These are phyloP conservation scores for Campylorhamphus procurvoides DNA, from an alignment of 2,113 vertebrate genomes.

Conservation along the genomic window DNA sequence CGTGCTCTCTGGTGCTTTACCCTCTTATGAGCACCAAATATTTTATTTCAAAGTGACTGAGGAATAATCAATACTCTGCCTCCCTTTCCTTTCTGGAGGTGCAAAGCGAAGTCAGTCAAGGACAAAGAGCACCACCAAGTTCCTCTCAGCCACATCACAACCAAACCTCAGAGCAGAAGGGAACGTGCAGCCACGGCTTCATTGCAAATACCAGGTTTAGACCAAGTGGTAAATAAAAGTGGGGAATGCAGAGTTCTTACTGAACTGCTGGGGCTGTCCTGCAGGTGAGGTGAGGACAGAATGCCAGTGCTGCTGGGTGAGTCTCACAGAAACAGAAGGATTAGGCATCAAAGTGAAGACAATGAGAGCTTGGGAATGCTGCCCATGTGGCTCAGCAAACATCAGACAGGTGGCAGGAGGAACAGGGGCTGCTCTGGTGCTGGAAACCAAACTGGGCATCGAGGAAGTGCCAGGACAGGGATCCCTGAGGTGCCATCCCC, in stretches of 20 bases:
- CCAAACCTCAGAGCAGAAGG: neutral
- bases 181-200: accelerated
- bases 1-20: neutral
- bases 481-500: neutral
- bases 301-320: neutral
- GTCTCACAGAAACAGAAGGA: neutral
- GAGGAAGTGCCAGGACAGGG: neutral
- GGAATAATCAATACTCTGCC: neutral
- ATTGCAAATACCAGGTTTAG: accelerated
- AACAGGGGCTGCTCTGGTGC: accelerated
- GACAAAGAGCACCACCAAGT: neutral
- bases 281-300: neutral
- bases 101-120: neutral
- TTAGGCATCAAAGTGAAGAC: accelerated
- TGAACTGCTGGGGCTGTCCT: neutral
- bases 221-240: neutral
- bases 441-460: neutral
- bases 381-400: neutral
- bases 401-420: accelerated
- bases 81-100: neutral
- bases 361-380: neutral
- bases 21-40: neutral
- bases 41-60: neutral
- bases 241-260: neutral
- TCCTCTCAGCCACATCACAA: neutral